A percentile compares a stretch with the other conserved stretches of the same genome.
Evolutionary conservation across 2,888 invertebrate genomes (phyloP).

Genomic region (Polia nebulosa): DNA sequence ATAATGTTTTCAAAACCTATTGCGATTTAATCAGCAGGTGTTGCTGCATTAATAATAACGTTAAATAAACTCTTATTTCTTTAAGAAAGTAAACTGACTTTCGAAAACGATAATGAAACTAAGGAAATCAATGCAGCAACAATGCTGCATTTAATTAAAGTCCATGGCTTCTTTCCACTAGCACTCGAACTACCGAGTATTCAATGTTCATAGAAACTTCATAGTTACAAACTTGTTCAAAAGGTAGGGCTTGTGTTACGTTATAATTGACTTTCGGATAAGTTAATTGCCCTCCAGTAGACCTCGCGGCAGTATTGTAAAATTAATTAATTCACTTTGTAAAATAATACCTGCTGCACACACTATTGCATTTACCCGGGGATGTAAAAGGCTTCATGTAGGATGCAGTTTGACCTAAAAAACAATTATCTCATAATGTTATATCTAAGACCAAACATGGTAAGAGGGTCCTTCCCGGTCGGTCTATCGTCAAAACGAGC

Average conservation of each 20-base stretch:
- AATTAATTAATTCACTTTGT: not conserved
- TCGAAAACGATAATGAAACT: not conserved
- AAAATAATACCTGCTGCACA: not conserved
- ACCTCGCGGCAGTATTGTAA: not conserved
- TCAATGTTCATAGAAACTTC: conserved; percentile 28
- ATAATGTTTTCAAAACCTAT: too few relatives aligned
- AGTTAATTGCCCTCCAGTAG: conserved; percentile 2
- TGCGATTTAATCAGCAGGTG: too few relatives aligned
- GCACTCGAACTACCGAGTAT: conserved; percentile 9
- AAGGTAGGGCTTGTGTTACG: conserved; percentile 3
- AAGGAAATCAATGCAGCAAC: not conserved
- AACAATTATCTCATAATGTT: not conserved
- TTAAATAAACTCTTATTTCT: not conserved
- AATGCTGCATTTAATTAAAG: not conserved
- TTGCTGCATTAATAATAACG: not conserved
- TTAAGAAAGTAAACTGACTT: not conserved
- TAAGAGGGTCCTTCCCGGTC: too few relatives aligned
- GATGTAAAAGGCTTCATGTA: not conserved
- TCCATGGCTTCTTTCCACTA: not conserved
- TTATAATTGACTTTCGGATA: conserved; percentile 17
- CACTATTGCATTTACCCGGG: not conserved
- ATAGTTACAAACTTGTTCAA: conserved; percentile 18
- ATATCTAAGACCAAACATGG: conserved; percentile 67
- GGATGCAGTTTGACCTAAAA: not conserved
- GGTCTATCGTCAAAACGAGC: too few relatives aligned